Base-by-base conservation (phyloP, 2,113 vertebrate genomes). In the Nothobranchius furzeri region DNA sequence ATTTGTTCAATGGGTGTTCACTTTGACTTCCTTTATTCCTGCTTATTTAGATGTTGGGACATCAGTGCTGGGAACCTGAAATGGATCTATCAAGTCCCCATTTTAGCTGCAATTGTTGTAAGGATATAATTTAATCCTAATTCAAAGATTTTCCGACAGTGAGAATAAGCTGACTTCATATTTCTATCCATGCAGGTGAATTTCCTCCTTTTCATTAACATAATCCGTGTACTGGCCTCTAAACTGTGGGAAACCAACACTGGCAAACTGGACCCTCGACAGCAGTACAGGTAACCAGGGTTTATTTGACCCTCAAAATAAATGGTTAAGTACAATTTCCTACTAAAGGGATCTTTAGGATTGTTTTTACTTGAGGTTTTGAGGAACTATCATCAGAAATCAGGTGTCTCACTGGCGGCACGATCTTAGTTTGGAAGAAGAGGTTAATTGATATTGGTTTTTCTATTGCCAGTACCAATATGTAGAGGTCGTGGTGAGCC, bases 31-130 rank as follows among this genome's bases (percentile, higher is more conserved):
- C 45, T 53, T 11, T 3, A 9, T 60, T 7, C 63, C 24, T 51
- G 9, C 9, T 50, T 30, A 30, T 72, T 13, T 64, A 95, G 94
- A 73, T 95, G 94, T 64, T 95, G 94, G 94, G 94, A 95, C 76
- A 89, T 94, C 67, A 94, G 94, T 62, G 94, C 94, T 2, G 94
- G 94, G 17, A 93, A 93, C 43, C 87, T 95, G 47, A 95, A 95
- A 78, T 95, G 93, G 94, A 95, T 95, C 72, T 95, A 93, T 80
- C 94, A 95, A 83, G 92, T 94, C 54, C 94, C 94, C 30, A 95
- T 95, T 74, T 83, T 95, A 57, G 90, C 92, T 30, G 92, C 93
- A 57, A 93, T 94, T 78, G 82, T 94, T 79, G 94, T 95, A 82
- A 88, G 92, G 48, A 60, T 56, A 43, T 3, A 37, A 1, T 35